These are phyloP conservation scores for Melinaea menophilus DNA, from an alignment of 2,888 invertebrate genomes.

Conservation along the genomic window DNA sequence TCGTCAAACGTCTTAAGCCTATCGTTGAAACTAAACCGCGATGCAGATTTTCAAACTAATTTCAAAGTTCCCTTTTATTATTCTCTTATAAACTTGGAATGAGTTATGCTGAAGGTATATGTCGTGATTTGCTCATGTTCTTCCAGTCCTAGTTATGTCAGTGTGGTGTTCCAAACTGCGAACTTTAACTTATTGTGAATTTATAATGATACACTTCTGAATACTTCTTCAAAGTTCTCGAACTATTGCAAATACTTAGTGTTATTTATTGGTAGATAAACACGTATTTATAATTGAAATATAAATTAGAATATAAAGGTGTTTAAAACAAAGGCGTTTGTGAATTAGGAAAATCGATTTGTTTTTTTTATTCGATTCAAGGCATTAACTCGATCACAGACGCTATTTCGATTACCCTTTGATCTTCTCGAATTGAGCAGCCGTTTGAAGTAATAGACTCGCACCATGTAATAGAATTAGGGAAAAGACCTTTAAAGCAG, in stretches of 20 bases:
- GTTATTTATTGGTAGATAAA: neutral
- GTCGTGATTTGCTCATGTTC: constrained; percentile 5
- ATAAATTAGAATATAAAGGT: neutral
- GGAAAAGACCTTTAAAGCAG: constrained; percentile 45
- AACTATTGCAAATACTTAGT: neutral
- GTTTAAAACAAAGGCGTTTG: no score
- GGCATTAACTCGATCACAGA: constrained; percentile 21
- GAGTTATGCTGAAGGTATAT: constrained; percentile 18
- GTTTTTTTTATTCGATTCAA: neutral
- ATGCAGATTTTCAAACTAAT: constrained; percentile 17
- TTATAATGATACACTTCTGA: constrained; percentile 13
- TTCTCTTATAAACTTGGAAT: constrained; percentile 45
- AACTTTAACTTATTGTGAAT: constrained; percentile 16
- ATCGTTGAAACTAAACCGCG: constrained; percentile 1
- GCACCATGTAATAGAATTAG: constrained; percentile 54
- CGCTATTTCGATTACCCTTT: constrained; percentile 55
- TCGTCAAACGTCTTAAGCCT: neutral
- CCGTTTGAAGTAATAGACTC: constrained; percentile 44
- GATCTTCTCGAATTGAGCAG: constrained; percentile 44
- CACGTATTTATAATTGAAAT: neutral
- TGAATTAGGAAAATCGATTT: neutral
- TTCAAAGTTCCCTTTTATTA: constrained; percentile 24
- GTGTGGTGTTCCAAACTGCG: constrained; percentile 10
- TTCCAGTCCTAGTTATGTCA: constrained; percentile 18
- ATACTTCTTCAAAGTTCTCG: neutral